A percentile compares a stretch with the other conserved stretches of the same genome.
Conservation (phyloP, 2,888 invertebrate genomes). For the Blera fallax region DNA sequence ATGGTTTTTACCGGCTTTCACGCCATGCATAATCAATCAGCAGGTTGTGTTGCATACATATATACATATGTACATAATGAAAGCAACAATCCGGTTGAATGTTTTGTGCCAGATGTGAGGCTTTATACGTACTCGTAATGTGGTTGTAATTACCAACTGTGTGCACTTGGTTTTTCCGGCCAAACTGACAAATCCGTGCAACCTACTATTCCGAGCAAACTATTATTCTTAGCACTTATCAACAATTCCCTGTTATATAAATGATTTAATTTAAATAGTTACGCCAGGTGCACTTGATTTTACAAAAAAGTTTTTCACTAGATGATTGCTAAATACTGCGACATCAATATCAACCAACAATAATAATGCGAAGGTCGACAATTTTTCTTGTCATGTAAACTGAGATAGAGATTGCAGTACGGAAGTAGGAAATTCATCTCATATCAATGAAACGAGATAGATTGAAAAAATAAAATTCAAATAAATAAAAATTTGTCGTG, state of each 20-base stretch:
- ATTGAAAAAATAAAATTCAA: neutral
- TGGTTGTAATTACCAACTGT: neutral
- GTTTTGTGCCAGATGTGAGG: neutral
- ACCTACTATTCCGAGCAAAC: neutral
- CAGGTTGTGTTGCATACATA: no score
- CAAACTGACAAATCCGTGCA: neutral
- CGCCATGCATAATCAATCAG: no score
- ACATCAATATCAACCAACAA: neutral
- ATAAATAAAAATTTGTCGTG: neutral
- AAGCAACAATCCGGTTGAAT: neutral
- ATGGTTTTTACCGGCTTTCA: no score
- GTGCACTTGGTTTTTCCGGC: neutral
- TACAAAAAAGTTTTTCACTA: neutral
- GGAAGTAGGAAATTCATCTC: conserved; percentile 40
- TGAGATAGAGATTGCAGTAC: neutral
- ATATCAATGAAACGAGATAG: neutral
- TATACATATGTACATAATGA: no score
- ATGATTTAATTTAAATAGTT: neutral
- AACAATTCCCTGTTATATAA: neutral
- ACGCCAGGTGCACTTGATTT: neutral
- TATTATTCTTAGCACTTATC: neutral
- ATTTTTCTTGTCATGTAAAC: no score
- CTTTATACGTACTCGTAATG: neutral
- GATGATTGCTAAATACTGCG: neutral
- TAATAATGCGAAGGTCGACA: neutral